Base-by-base conservation (phyloP, 2,888 invertebrate genomes). In the Melanchra persicariae region DNA sequence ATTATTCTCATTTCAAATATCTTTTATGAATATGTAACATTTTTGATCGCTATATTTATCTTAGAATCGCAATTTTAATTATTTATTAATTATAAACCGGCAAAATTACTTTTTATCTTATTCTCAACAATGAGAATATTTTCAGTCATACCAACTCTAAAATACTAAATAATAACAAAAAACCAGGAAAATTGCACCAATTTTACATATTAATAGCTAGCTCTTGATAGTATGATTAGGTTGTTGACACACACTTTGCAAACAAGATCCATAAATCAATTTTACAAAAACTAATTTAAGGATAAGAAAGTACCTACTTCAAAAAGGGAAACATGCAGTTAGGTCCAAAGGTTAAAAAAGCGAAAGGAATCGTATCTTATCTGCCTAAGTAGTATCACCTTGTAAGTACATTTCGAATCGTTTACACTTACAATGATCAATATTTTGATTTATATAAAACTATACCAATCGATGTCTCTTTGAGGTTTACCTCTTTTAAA, bases 161-260 rank as follows among this genome's bases (percentile, higher is more conserved):
- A 62, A 67, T 69, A 81, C 74, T 82, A 83, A 77, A 67, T 79
- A 79, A 74, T 74, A 37, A 70, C 55, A 71, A 74, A 30, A 76
- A 81, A 75, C 77, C 77, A 77, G 63, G 72, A 71, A 74, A 79
- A 73, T 74, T 70, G 77, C 67, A 83, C 68, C 77, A 75, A 74
- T 70, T 12, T 55, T 62, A 81, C 30, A n/a, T 65, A 65, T 34
- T 30, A 59, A 69, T 64, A 74, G 26, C 49, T 67, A 72, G 75
- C 59, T 55, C 52, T 62, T 70, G 55, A 75, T 74, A 71, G 49
- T 60, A 60, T 55, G 68, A 77, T 74, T 75, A 70, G 55, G 10
- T 70, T 70, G 61, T 75, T 74, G 72, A 74, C 52, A 74, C 49
- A 72, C 47, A 74, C 51, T 72, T 57, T 34, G 73, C 47, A 71